Percentiles rank a stretch among this genome's conserved stretches.
phyloP scores from a whole-genome alignment of 2,888 invertebrate genomes.

The Seira ritae region DNA sequence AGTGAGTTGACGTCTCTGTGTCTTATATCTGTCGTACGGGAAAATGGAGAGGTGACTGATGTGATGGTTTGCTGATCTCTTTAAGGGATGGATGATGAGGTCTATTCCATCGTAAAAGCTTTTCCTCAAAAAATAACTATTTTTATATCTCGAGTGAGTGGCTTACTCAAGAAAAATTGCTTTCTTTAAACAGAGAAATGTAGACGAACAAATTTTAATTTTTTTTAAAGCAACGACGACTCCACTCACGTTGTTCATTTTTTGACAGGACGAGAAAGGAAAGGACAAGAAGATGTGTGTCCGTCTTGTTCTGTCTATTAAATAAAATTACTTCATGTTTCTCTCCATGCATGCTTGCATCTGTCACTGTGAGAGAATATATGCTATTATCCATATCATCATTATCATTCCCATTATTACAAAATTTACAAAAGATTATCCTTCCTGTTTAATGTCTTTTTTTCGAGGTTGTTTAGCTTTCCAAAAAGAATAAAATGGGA shows the following conservation, averaged over 20 bases:
- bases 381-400: constrained; percentile 19
- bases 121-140: not conserved
- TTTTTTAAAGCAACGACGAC: too few species aligned
- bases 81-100: constrained; percentile 65
- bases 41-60: constrained; percentile 66
- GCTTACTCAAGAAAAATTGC: too few species aligned
- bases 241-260: not conserved
- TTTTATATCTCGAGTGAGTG: constrained; percentile 21
- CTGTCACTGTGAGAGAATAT: constrained; percentile 40
- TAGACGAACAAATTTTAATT: too few species aligned
- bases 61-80: constrained; percentile 65
- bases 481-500: constrained; percentile 1
- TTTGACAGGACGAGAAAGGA: constrained; percentile 38
- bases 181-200: too few species aligned
- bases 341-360: constrained; percentile 17
- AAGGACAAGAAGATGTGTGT: constrained; percentile 25
- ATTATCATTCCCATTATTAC: constrained; percentile 26
- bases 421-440: too few species aligned
- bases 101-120: not conserved
- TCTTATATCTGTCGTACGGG: constrained; percentile 49
- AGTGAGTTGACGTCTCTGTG: constrained; percentile 66
- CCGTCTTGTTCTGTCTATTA: constrained; percentile 27
- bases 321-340: constrained; percentile 11
- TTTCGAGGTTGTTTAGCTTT: not conserved
- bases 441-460: not conserved